A percentile compares a stretch with the other conserved stretches of the same genome.
Evolutionary conservation across 2,113 vertebrate genomes (phyloP).

Genomic region (Plotosus lineatus): DNA sequence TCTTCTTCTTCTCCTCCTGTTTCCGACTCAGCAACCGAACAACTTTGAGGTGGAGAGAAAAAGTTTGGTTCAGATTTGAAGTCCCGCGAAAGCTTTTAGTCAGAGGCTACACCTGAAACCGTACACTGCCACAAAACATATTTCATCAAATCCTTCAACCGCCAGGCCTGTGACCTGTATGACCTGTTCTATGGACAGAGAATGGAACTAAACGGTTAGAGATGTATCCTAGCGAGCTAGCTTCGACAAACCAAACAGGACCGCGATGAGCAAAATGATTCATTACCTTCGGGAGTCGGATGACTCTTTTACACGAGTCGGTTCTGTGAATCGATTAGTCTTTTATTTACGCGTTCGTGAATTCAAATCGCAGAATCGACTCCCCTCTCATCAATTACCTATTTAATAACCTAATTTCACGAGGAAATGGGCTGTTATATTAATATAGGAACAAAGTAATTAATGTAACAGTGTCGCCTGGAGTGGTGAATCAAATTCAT

Average conservation of each 20-base stretch:
- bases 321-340: not conserved
- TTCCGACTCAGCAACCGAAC: constrained; percentile 53
- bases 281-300: not conserved
- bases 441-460: not conserved
- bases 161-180: not conserved
- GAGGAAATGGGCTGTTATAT: not conserved
- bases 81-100: constrained; percentile 45
- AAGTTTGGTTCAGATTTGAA: constrained; percentile 62
- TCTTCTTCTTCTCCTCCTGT: constrained; percentile 60
- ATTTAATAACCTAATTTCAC: too few species aligned
- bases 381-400: too few species aligned
- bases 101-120: constrained; percentile 8
- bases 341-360: not conserved
- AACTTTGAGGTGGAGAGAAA: constrained; percentile 52
- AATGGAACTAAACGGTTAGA: not conserved
- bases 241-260: not conserved
- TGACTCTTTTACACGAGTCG: constrained; percentile 1
- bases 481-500: not conserved
- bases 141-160: not conserved
- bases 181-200: not conserved
- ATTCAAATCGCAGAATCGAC: not conserved
- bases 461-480: not conserved
- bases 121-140: not conserved
- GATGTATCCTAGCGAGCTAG: not conserved
- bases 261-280: not conserved